Conservation (phyloP, 2,113 vertebrate genomes). For the Solenodon paradoxus region DNA sequence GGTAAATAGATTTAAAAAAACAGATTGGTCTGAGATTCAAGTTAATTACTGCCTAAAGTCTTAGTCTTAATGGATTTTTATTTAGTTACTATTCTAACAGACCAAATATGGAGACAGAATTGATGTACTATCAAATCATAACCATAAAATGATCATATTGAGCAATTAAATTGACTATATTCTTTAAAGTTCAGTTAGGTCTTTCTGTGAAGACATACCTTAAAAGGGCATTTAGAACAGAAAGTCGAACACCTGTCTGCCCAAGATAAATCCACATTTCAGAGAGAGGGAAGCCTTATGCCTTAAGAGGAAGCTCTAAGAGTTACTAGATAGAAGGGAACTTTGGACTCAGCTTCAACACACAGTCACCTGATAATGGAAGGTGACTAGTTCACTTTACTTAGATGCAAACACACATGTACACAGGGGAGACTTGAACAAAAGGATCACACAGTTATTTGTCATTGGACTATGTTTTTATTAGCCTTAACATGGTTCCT, state of each 20-base stretch:
- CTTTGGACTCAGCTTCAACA: background rate
- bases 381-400: background rate
- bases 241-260: background rate
- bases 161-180: background rate
- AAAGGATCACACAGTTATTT: background rate
- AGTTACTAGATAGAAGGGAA: background rate
- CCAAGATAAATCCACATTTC: conserved; percentile 21
- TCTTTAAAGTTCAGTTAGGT: background rate
- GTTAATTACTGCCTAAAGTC: conserved; percentile 13
- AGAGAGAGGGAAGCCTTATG: background rate
- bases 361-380: background rate
- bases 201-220: background rate
- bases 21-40: background rate
- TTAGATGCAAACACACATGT: background rate
- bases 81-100: background rate
- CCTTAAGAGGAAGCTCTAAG: background rate
- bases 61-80: conserved; percentile 25
- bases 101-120: conserved; percentile 35
- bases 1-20: conserved; percentile 43
- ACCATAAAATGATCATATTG: conserved; percentile 44
- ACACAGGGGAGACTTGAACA: background rate
- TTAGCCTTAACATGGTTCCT: background rate
- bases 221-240: conserved; percentile 2
- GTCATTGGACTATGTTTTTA: background rate
- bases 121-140: conserved; percentile 10